Evolutionary conservation across 2,888 invertebrate genomes (phyloP), one percentile per base, ranked within the genome.

Genomic region (Dynastes maya): DNA sequence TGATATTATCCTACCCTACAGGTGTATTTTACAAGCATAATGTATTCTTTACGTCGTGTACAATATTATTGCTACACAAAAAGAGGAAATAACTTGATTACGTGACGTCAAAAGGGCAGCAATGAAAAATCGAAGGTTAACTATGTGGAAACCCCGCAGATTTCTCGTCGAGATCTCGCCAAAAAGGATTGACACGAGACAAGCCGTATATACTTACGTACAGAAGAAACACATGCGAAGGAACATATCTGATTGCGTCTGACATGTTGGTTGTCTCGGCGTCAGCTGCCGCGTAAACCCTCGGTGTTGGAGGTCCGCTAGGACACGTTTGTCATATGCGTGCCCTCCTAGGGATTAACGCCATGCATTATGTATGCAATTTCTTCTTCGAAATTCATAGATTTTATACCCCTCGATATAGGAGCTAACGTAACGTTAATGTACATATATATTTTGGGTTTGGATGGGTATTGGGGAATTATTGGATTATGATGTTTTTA

Each of bases 301-400:
- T 11, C 16, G 0, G 16, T 16, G 16, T 8, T 22, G 22, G 22
- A 16, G 22, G 8, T 16, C 16, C 9, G 9, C n/a, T 5, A n/a
- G 22, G n/a, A 16, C 22, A 22, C 16, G 16, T 58, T 22, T 16
- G 55, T 58, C 55, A 22, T 58, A 58, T 58, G 55, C 55, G 55
- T 22, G 55, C 55, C 27, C 55, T 58, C 22, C 22, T 58, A 58
- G 55, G 16, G 22, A 22, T 16, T 8, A 58, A 58, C 16, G 16
- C 16, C 22, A 58, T 58, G 55, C 55, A 58, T 58, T 58, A 58
- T 58, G 16, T 22, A 58, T 58, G 55, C 55, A 58, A 58, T 58
- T 58, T 9, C 55, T 58, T 58, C 55, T 58, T 58, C 55, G 55
- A 16, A 58, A 58, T 58, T 58, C 55, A 58, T 58, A 58, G 55